These are phyloP conservation scores for Heliconius hortense DNA, from an alignment of 2,888 invertebrate species.

Conservation along the genomic window DNA sequence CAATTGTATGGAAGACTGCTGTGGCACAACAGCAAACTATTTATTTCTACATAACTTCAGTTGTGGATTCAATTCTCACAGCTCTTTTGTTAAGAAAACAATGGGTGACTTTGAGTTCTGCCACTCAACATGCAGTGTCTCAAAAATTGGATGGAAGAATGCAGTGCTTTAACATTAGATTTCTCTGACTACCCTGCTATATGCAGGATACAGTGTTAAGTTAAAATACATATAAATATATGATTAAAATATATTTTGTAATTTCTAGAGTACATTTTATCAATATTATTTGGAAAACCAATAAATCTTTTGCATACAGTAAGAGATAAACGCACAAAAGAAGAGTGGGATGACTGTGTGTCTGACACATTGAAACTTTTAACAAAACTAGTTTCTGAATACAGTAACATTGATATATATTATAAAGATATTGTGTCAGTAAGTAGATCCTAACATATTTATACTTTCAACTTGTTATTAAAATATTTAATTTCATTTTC, in stretches of 20 bases:
- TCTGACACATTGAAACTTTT: slow-evolving; percentile 56
- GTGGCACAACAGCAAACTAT: too few relatives aligned
- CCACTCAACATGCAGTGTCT: not conserved
- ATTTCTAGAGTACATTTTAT: slow-evolving; percentile 60
- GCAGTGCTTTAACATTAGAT: not conserved
- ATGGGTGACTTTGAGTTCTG: not conserved
- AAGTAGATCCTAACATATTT: slow-evolving; percentile 25
- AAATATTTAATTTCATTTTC: too few relatives aligned
- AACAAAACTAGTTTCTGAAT: slow-evolving; percentile 46
- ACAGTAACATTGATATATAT: slow-evolving; percentile 46
- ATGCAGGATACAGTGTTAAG: not conserved
- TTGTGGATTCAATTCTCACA: not conserved
- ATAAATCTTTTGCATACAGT: slow-evolving; percentile 51
- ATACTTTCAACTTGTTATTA: not conserved
- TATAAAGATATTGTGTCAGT: slow-evolving; percentile 57
- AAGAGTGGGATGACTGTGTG: slow-evolving; percentile 53
- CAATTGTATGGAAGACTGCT: too few relatives aligned
- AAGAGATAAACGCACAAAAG: slow-evolving; percentile 42
- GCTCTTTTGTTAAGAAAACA: too few relatives aligned
- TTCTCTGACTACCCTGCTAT: not conserved
- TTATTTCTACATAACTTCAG: not conserved
- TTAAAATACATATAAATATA: not conserved
- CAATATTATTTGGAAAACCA: slow-evolving; percentile 57
- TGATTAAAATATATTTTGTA: not conserved
- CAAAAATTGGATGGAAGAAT: not conserved